phyloP scores from a whole-genome alignment of 2,113 vertebrate genomes.

The Manacus vitellinus region DNA sequence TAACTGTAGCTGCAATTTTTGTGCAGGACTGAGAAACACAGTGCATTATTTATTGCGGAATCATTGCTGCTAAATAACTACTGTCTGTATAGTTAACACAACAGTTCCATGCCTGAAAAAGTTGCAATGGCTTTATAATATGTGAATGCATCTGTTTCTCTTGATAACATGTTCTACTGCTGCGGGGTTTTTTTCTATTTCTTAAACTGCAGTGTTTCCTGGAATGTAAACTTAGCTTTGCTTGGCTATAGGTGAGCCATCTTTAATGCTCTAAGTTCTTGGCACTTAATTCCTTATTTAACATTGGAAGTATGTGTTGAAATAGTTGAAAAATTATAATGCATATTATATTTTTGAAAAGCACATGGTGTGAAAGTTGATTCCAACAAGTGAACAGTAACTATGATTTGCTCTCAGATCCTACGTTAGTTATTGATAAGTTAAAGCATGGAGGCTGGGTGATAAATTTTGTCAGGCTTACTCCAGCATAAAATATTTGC shows the following conservation, averaged over 20 bases:
- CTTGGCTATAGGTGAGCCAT: conserved; percentile 80
- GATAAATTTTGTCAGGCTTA: conserved; percentile 18
- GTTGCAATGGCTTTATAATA: conserved; percentile 85
- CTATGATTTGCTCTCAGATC: conserved; percentile 39
- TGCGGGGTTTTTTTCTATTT: conserved; percentile 75
- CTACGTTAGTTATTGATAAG: conserved; percentile 41
- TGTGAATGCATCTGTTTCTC: conserved; percentile 89
- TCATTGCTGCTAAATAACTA: conserved; percentile 99
- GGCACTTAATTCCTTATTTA: conserved; percentile 71
- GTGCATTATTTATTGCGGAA: conserved; percentile 96
- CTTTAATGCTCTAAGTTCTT: conserved; percentile 74
- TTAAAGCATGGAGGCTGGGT: conserved; percentile 51
- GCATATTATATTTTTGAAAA: conserved; percentile 69
- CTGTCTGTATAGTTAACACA: conserved; percentile 96
- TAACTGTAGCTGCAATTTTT: conserved; percentile 86
- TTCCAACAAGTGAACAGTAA: conserved; percentile 65
- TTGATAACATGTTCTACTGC: conserved; percentile 78
- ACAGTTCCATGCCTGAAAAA: conserved; percentile 83
- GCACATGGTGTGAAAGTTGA: conserved; percentile 68
- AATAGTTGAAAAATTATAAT: conserved; percentile 62
- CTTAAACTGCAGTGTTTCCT: conserved; percentile 81
- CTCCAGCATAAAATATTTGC: conserved; percentile 42
- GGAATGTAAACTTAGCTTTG: conserved; percentile 82
- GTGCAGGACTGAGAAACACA: conserved; percentile 87
- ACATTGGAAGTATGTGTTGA: conserved; percentile 67